Percentiles rank a stretch among this genome's conserved stretches.
These are phyloP conservation scores for Neopipo cinnamomea DNA, from an alignment of 2,113 vertebrate genomes.

Conservation along the genomic window DNA sequence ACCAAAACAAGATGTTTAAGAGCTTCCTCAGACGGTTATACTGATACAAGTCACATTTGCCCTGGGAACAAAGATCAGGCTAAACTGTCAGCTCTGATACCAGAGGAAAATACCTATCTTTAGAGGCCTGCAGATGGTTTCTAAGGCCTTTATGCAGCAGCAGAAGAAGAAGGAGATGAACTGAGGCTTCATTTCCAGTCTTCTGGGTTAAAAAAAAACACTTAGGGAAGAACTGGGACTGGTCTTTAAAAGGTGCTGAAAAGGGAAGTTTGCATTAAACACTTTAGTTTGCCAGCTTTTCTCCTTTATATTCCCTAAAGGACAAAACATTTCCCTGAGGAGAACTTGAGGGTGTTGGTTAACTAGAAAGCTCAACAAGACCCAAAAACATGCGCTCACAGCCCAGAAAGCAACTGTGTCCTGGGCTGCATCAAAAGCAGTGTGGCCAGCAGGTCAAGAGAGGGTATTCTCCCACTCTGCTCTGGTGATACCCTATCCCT, in stretches of 20 bases:
- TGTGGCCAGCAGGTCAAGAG: accelerated
- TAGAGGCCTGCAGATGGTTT: neutral
- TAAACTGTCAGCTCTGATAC: neutral
- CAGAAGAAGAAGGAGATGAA: neutral
- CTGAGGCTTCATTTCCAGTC: neutral
- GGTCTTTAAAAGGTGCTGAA: neutral
- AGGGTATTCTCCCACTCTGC: too few species aligned
- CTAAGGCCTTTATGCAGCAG: neutral
- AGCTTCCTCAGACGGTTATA: neutral
- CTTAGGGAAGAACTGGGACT: neutral
- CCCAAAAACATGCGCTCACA: accelerated
- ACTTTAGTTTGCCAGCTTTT: neutral
- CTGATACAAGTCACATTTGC: neutral
- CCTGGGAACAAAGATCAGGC: neutral
- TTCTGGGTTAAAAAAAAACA: neutral
- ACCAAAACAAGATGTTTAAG: neutral
- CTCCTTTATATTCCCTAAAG: neutral
- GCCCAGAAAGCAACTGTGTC: accelerated
- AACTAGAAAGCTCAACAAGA: too few species aligned
- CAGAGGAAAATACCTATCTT: neutral
- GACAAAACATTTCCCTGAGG: neutral
- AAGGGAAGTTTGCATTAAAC: neutral
- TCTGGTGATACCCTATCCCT: neutral
- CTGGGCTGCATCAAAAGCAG: neutral
- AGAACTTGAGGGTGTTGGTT: neutral